These are phyloP conservation scores for Sorex maritimensis DNA, from an alignment of 2,797 vertebrate species.

Conservation along the genomic window DNA sequence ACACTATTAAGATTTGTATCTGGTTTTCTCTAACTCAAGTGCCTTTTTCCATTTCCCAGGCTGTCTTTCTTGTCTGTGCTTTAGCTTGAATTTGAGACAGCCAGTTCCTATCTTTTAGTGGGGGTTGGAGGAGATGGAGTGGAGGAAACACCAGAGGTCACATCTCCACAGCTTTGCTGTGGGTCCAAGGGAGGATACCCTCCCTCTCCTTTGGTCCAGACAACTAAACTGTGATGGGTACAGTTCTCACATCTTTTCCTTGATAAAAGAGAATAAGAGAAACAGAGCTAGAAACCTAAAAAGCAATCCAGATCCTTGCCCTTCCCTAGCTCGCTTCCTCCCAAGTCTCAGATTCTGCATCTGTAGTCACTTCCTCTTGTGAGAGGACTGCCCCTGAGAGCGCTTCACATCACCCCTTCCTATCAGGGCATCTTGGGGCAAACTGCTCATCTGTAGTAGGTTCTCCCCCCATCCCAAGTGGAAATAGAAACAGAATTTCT, in stretches of 20 bases:
- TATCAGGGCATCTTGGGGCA: accelerated
- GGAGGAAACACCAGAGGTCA: neutral
- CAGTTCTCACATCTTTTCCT: constrained; percentile 1
- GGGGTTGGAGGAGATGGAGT: neutral
- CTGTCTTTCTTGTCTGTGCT: neutral
- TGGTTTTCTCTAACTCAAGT: constrained; percentile 26
- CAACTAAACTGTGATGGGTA: too few relatives aligned
- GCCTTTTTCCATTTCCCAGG: neutral
- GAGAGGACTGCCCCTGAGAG: neutral
- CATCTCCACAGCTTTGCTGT: neutral
- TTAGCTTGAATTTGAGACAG: neutral
- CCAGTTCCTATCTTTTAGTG: neutral
- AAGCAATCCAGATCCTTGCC: neutral
- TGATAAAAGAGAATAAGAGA: neutral
- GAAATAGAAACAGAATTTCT: neutral
- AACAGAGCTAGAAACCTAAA: neutral
- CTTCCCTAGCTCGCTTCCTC: neutral
- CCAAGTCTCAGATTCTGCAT: neutral
- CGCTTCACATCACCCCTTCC: neutral
- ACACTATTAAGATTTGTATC: neutral
- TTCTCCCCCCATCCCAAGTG: neutral
- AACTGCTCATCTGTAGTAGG: neutral
- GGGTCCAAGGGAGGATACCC: neutral
- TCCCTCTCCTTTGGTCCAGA: neutral
- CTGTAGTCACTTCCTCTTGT: neutral